phyloP scores from a whole-genome alignment of 1,140 invertebrate genomes.

The Procambarus clarkii region DNA sequence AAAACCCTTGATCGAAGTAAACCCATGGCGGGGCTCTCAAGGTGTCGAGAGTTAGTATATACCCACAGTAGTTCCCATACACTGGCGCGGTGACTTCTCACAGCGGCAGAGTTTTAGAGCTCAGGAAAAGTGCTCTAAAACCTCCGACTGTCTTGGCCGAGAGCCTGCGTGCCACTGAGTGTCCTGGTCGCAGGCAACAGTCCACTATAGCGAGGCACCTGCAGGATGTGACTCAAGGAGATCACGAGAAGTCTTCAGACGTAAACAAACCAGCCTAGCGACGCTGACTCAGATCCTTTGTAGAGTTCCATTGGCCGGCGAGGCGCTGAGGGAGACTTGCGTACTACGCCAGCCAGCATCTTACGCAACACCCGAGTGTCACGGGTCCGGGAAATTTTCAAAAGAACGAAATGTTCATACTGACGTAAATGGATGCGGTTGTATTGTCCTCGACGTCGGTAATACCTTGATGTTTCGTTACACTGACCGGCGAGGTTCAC shows the following conservation, averaged over 20 bases:
- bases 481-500: too few relatives aligned
- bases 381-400: too few relatives aligned
- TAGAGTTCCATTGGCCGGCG: too few relatives aligned
- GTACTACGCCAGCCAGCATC: too few relatives aligned
- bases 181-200: not conserved
- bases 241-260: not conserved
- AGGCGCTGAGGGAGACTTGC: too few relatives aligned
- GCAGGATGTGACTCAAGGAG: not conserved
- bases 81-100: not conserved
- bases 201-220: not conserved
- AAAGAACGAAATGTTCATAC: too few relatives aligned
- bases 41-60: not conserved
- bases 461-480: too few relatives aligned
- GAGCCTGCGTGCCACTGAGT: not conserved
- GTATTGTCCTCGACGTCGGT: too few relatives aligned
- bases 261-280: not conserved
- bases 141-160: not conserved
- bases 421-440: too few relatives aligned
- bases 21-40: not conserved
- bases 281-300: not conserved
- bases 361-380: too few relatives aligned
- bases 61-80: not conserved
- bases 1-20: not conserved
- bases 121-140: not conserved
- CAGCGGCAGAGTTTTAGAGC: too few relatives aligned